Evolutionary conservation across 2,113 vertebrate species (phyloP).

Genomic region (Typhlomys cinereus): DNA sequence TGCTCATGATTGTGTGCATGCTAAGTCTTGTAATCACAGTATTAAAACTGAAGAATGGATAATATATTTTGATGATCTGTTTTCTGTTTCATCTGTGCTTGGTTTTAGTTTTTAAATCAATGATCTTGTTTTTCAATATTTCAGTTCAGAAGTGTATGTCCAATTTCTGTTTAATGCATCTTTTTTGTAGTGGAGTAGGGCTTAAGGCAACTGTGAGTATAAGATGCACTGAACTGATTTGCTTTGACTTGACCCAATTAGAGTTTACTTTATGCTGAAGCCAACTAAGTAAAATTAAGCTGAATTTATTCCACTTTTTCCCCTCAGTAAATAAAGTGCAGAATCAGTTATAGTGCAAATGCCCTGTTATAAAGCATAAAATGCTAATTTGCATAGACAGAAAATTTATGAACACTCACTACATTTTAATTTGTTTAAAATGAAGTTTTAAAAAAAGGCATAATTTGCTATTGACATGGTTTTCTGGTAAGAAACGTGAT

Average conservation of each 20-base stretch:
- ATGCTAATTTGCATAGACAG: constrained; percentile 33
- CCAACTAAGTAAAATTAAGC: constrained; percentile 23
- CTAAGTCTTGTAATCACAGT: not conserved
- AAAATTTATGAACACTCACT: not conserved
- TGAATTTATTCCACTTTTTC: constrained; percentile 27
- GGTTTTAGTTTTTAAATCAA: constrained; percentile 44
- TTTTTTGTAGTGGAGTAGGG: not conserved
- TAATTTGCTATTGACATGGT: constrained; percentile 28
- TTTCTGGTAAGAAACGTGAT: constrained; percentile 50
- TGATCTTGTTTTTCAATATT: constrained; percentile 11
- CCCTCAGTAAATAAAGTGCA: constrained; percentile 19
- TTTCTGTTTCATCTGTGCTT: constrained; percentile 41
- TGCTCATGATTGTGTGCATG: not conserved
- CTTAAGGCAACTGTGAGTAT: constrained; percentile 38
- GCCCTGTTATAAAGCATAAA: not conserved
- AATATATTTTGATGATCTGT: not conserved
- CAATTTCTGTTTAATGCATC: not conserved
- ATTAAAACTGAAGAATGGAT: not conserved
- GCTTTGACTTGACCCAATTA: constrained; percentile 34
- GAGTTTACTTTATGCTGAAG: constrained; percentile 31
- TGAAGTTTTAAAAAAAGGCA: not conserved
- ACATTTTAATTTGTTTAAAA: constrained; percentile 40
- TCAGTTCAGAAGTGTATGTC: constrained; percentile 2
- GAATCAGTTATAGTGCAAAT: constrained; percentile 21
- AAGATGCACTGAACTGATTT: constrained; percentile 39